Percentiles rank a stretch among this genome's conserved stretches.
These are phyloP conservation scores for Nemurella pictetii DNA, from an alignment of 2,888 invertebrate genomes.

Conservation along the genomic window DNA sequence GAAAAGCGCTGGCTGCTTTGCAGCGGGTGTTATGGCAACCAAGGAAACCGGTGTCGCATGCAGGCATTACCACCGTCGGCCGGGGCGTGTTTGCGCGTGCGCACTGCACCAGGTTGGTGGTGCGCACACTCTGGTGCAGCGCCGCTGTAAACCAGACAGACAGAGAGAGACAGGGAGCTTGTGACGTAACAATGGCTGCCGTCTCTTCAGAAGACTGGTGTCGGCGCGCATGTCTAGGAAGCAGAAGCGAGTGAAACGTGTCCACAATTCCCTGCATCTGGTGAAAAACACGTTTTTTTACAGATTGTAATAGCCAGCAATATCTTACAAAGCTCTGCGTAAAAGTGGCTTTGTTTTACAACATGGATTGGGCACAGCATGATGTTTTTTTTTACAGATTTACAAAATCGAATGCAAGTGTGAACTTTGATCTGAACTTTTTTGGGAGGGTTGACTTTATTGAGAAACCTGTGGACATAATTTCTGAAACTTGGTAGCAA, in stretches of 20 bases:
- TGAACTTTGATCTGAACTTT: background rate
- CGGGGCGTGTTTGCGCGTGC: conserved; percentile 38
- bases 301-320: background rate
- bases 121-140: conserved; percentile 7
- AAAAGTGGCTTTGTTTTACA: conserved; percentile 8
- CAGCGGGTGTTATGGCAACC: conserved; percentile 40
- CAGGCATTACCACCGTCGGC: conserved; percentile 42
- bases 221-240: conserved; percentile 17
- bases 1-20: conserved; percentile 16
- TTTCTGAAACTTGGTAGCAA: too few species aligned
- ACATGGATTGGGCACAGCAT: background rate
- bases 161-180: background rate
- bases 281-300: background rate
- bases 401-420: background rate
- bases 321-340: background rate
- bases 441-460: too few species aligned
- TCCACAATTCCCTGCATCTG: background rate
- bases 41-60: conserved; percentile 38
- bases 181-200: background rate
- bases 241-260: conserved; percentile 17
- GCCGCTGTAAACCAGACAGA: background rate
- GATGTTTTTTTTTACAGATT: background rate
- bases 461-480: too few species aligned
- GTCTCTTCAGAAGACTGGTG: conserved; percentile 4
- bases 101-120: conserved; percentile 10